phyloP scores from a whole-genome alignment of 2,888 invertebrate species.

The Eledone cirrhosa region DNA sequence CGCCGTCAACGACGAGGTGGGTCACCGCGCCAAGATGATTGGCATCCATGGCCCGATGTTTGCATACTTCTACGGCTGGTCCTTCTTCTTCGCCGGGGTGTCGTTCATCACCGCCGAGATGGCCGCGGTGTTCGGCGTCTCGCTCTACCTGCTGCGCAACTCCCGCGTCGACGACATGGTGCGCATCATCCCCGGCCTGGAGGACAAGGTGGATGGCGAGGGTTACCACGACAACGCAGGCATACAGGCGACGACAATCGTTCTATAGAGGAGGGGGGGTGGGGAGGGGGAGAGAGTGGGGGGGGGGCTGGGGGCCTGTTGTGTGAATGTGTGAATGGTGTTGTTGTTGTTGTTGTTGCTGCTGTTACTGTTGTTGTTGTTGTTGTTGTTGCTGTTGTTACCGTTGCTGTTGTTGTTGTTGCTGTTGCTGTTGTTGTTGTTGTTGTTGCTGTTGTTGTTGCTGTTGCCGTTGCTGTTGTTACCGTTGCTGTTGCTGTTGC shows the following conservation, averaged over 20 bases:
- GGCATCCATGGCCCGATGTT: slow-evolving; percentile 46
- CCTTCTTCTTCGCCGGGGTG: slow-evolving; percentile 62
- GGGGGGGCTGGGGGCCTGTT: too few species aligned
- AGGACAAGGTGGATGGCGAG: slow-evolving; percentile 45
- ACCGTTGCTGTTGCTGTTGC: too few species aligned
- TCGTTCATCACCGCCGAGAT: slow-evolving; percentile 60
- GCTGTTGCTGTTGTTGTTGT: too few species aligned
- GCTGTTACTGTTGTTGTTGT: too few species aligned
- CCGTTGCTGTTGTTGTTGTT: too few species aligned
- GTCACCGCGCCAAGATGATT: slow-evolving; percentile 52
- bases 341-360: too few species aligned
- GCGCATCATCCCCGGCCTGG: slow-evolving; percentile 54
- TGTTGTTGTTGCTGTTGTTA: too few species aligned
- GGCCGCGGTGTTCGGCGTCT: slow-evolving; percentile 61
- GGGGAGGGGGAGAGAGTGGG: too few species aligned
- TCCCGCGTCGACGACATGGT: slow-evolving; percentile 51
- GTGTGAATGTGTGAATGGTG: too few species aligned
- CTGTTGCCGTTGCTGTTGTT: slow-evolving; percentile 17
- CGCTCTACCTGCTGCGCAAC: slow-evolving; percentile 58
- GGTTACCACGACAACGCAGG: slow-evolving; percentile 15
- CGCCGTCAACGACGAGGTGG: slow-evolving; percentile 63
- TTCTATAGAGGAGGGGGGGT: too few species aligned
- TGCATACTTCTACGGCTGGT: slow-evolving; percentile 62
- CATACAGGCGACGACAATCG: slow-evolving; percentile 15
- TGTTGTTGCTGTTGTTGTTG: background rate